Evolutionary conservation across 2,888 invertebrate genomes (phyloP).

Genomic region (Exephanes ischioxanthus): DNA sequence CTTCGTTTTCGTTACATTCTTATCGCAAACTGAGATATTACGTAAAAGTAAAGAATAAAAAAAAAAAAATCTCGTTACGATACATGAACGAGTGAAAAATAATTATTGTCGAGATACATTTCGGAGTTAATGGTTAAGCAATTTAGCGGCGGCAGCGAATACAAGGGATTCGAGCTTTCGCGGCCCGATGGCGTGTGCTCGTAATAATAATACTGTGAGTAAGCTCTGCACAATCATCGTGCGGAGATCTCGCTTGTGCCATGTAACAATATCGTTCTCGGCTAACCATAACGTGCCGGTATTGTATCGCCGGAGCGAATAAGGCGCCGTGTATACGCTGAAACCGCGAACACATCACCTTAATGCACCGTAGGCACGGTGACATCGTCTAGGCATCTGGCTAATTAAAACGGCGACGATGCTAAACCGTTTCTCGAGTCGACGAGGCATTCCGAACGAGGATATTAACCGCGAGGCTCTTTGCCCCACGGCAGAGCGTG

Average conservation of each 20-base stretch:
- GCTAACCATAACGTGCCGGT: constrained; percentile 67
- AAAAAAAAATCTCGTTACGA: neutral
- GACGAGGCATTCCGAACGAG: constrained; percentile 42
- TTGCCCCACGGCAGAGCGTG: constrained; percentile 62
- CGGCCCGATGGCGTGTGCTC: constrained; percentile 56
- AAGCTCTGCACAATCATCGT: constrained; percentile 52
- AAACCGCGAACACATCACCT: constrained; percentile 53
- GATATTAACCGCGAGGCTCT: constrained; percentile 58
- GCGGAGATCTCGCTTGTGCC: constrained; percentile 61
- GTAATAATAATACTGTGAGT: constrained; percentile 50
- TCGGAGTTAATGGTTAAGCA: constrained; percentile 43
- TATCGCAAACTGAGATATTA: neutral
- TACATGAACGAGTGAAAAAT: neutral
- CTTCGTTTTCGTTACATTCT: neutral
- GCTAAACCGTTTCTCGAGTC: constrained; percentile 36
- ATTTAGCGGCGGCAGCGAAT: constrained; percentile 25
- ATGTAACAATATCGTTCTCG: constrained; percentile 68
- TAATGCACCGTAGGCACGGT: constrained; percentile 63
- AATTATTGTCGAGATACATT: constrained; percentile 11
- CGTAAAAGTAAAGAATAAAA: neutral
- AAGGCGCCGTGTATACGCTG: constrained; percentile 20
- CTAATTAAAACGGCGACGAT: constrained; percentile 78
- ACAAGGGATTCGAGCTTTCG: constrained; percentile 40
- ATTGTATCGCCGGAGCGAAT: constrained; percentile 44
- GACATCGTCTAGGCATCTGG: constrained; percentile 78